These are phyloP conservation scores for Enteromius unitaeniatus DNA, from an alignment of 2,797 vertebrate genomes.

Conservation along the genomic window DNA sequence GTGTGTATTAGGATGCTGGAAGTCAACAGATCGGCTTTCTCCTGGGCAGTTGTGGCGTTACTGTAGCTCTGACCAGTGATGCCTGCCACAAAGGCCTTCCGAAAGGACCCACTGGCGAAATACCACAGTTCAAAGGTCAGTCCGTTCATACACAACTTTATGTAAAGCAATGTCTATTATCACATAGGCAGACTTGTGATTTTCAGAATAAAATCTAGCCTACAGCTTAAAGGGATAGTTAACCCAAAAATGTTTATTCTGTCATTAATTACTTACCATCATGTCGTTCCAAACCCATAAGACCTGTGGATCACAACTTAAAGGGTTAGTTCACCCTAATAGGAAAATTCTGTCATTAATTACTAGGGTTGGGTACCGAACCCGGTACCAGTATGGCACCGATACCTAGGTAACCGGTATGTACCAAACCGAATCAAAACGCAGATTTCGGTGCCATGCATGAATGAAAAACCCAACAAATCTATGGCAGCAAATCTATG, in stretches of 20 bases:
- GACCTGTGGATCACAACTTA: background rate
- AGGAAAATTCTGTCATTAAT: too few species aligned
- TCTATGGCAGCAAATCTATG: too few species aligned
- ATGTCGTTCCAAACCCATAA: background rate
- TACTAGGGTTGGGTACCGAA: too few species aligned
- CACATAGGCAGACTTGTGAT: background rate
- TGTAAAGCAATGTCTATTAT: background rate
- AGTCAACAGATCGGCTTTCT: slow-evolving; percentile 99
- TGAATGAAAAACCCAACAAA: too few species aligned
- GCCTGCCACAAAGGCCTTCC: slow-evolving; percentile 98
- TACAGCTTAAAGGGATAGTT: background rate
- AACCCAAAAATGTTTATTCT: background rate
- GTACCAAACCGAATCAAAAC: too few species aligned
- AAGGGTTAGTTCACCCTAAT: too few species aligned
- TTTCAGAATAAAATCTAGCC: background rate
- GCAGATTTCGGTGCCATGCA: too few species aligned
- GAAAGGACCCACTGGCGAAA: slow-evolving; percentile 96
- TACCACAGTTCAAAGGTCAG: slow-evolving; percentile 97
- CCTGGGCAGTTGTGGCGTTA: slow-evolving; percentile 97
- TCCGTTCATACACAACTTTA: background rate
- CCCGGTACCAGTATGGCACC: too few species aligned
- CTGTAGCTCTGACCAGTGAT: slow-evolving; percentile 97
- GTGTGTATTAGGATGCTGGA: slow-evolving; percentile 86
- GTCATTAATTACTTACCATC: background rate
- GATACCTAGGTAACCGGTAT: too few species aligned